Evolutionary conservation across 1,140 invertebrate genomes (phyloP), one percentile per base, ranked within the genome.

Genomic region (Brachionus asplanchnoidis): DNA sequence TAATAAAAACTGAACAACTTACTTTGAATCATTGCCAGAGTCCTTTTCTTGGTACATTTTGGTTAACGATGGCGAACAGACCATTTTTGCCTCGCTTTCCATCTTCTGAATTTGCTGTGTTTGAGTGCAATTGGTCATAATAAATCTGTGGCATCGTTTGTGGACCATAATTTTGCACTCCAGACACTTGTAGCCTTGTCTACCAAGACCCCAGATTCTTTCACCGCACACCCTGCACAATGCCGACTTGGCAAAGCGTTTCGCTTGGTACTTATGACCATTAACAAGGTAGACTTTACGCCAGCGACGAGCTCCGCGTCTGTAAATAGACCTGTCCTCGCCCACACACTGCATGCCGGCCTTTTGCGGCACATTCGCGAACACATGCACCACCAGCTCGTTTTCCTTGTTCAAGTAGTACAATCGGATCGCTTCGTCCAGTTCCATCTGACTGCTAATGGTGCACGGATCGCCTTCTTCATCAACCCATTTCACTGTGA

Each of bases 61-160:
- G 42, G 5, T 42, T 7, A 73, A 42, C 4, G 68, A 73, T 17
- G n/a, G 2, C 12, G 68, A 73, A 73, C 44, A n/a, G 40, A 1
- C 17, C 12, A 73, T 17, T 73, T 73, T 40, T 9, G 7, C 9
- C 4, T 73, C 68, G 9, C 14, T 44, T 73, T 73, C 68, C 32
- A 73, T 20, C 17, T 42, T 36, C n/a, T 73, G 28, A 36, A 73
- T 42, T 42, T 73, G 68, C 20, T 73, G 73, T 26, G 73, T 50
- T 32, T 86, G 89, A 87, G 87, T 91, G 91, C 97, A 99, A 0
- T 93, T 92, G 85, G 95, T 93, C 88, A 95, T 93, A 36, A 98
- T 95, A 77, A 97, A 92, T 90, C 99, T 99, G 92, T 99, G 97
- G 90, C 98, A 99, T 90, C 98, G 97, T 91, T 99, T 99, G 91